Percentiles rank a stretch among this genome's conserved stretches.
These are phyloP conservation scores for Drosophila subsilvestris DNA, from an alignment of 2,888 invertebrate species.

Conservation along the genomic window DNA sequence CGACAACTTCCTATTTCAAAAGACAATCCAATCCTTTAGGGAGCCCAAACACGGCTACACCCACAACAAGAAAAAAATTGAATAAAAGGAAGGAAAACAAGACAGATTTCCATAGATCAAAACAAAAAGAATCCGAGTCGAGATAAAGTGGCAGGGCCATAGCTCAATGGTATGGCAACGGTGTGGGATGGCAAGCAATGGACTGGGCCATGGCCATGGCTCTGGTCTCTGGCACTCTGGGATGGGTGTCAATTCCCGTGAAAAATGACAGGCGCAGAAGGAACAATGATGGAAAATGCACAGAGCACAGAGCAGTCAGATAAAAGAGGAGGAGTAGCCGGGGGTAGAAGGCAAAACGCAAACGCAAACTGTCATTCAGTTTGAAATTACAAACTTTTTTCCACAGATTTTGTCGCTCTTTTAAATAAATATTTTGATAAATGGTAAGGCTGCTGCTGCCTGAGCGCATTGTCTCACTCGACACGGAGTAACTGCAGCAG, in stretches of 20 bases:
- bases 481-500: background rate
- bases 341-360: constrained; percentile 57
- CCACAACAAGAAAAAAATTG: constrained; percentile 48
- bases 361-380: constrained; percentile 68
- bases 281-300: constrained; percentile 63
- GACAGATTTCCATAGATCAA: constrained; percentile 63
- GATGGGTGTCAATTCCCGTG: constrained; percentile 69
- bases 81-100: constrained; percentile 10
- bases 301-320: constrained; percentile 22
- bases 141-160: constrained; percentile 11
- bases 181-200: constrained; percentile 32
- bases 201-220: constrained; percentile 14
- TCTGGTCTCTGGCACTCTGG: background rate
- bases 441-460: constrained; percentile 17
- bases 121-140: constrained; percentile 32
- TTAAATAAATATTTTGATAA: constrained; percentile 52
- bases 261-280: constrained; percentile 62
- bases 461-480: constrained; percentile 18
- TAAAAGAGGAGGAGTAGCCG: constrained; percentile 23
- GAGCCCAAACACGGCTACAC: constrained; percentile 58
- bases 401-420: constrained; percentile 13
- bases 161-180: constrained; percentile 1
- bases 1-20: constrained; percentile 17
- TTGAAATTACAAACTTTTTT: constrained; percentile 71
- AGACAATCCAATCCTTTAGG: constrained; percentile 75